phyloP scores from a whole-genome alignment of 1,140 invertebrate species.

The Branchinecta lynchi region DNA sequence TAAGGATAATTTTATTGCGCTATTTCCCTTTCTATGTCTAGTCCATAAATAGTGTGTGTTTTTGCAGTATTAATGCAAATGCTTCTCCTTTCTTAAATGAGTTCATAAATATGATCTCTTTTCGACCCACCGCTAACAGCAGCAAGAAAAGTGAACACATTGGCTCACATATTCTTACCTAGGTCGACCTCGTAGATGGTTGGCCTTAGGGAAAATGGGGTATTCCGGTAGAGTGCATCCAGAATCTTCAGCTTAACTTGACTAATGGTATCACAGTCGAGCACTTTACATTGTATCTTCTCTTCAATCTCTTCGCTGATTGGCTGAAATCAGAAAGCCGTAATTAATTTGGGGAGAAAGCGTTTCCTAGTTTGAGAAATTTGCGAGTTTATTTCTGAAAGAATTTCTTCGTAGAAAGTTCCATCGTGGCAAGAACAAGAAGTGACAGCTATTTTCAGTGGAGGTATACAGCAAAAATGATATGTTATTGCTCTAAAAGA shows the following conservation, averaged over 20 bases:
- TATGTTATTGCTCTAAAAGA: too few species aligned
- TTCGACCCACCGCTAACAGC: too few species aligned
- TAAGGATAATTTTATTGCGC: too few species aligned
- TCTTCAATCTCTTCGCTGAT: conserved; percentile 66
- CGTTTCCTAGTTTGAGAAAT: conserved; percentile 11
- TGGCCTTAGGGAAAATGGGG: conserved; percentile 80
- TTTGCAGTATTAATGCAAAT: too few species aligned
- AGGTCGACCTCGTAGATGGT: conserved; percentile 80
- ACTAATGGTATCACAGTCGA: conserved; percentile 96
- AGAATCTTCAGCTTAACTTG: conserved; percentile 97
- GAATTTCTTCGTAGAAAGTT: background rate
- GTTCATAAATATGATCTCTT: too few species aligned
- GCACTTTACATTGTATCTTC: conserved; percentile 84
- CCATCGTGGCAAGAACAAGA: conserved; percentile 11
- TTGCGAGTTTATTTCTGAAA: conserved; percentile 12
- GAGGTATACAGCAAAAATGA: too few species aligned
- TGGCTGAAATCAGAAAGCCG: background rate
- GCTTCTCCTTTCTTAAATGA: too few species aligned
- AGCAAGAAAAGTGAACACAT: too few species aligned
- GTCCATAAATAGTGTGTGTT: too few species aligned
- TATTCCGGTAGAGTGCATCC: conserved; percentile 91
- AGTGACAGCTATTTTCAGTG: background rate
- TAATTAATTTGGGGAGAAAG: too few species aligned
- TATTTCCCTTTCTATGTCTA: too few species aligned
- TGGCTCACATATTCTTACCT: conserved; percentile 32